Evolutionary conservation across 2,797 vertebrate species (phyloP).

Genomic region (Poecile montanus): DNA sequence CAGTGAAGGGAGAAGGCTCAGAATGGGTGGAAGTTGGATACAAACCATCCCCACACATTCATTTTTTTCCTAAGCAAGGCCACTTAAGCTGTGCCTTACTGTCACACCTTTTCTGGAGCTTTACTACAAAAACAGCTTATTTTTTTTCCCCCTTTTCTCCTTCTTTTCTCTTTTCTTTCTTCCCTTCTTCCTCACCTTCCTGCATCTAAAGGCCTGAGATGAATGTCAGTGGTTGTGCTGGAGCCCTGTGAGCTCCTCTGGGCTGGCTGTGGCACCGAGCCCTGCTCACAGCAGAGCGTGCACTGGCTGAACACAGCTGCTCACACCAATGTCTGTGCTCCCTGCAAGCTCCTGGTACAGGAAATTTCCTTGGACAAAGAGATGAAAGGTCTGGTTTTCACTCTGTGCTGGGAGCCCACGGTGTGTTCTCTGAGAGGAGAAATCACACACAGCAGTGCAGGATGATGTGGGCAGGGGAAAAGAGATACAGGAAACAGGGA

Average conservation of each 20-base stretch:
- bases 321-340: neutral
- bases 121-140: neutral
- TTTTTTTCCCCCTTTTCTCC: neutral
- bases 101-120: neutral
- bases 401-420: neutral
- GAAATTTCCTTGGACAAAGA: neutral
- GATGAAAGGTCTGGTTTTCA: neutral
- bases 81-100: neutral
- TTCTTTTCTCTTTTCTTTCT: no score
- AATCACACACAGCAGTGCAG: neutral
- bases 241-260: neutral
- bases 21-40: neutral
- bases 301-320: neutral
- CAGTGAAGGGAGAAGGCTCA: neutral
- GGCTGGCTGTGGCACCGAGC: neutral
- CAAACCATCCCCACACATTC: neutral
- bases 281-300: neutral
- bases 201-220: neutral
- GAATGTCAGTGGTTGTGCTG: neutral
- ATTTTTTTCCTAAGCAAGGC: neutral
- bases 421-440: neutral
- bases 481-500: neutral
- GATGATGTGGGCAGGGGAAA: neutral
- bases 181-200: neutral
- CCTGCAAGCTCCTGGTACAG: no score